Percentiles rank a stretch among this genome's conserved stretches.
Evolutionary conservation across 1,140 invertebrate genomes (phyloP).

Genomic region (Drosophila chauvacae): DNA sequence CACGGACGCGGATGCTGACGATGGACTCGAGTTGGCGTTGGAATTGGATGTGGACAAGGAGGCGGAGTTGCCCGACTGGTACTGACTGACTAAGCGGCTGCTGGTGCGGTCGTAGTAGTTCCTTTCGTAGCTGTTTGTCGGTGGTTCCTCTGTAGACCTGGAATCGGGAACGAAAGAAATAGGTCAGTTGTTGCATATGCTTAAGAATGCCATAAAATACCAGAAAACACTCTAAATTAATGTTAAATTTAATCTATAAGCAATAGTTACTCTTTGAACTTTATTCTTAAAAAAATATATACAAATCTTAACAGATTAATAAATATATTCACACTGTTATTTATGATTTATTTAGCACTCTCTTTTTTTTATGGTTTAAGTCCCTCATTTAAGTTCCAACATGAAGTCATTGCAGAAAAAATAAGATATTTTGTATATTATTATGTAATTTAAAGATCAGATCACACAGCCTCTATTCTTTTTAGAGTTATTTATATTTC

Average conservation of each 20-base stretch:
- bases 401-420: not conserved
- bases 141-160: constrained; percentile 86
- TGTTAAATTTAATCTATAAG: not conserved
- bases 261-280: not conserved
- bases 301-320: not conserved
- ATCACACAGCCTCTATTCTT: not conserved
- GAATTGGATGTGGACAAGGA: constrained; percentile 38
- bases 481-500: too few species aligned
- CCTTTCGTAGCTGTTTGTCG: constrained; percentile 82
- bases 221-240: not conserved
- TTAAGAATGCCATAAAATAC: not conserved
- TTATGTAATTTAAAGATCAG: not conserved
- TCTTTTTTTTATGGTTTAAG: not conserved
- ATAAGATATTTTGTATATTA: not conserved
- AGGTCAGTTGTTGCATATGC: not conserved
- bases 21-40: constrained; percentile 40
- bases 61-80: constrained; percentile 59
- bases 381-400: not conserved
- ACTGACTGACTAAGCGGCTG: constrained; percentile 70
- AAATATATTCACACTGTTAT: not conserved
- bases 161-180: constrained; percentile 18
- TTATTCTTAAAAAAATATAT: too few species aligned
- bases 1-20: constrained; percentile 23
- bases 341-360: not conserved
- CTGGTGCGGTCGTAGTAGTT: constrained; percentile 85